Evolutionary conservation across 2,113 vertebrate genomes (phyloP).

Genomic region (Periophthalmus modestus): DNA sequence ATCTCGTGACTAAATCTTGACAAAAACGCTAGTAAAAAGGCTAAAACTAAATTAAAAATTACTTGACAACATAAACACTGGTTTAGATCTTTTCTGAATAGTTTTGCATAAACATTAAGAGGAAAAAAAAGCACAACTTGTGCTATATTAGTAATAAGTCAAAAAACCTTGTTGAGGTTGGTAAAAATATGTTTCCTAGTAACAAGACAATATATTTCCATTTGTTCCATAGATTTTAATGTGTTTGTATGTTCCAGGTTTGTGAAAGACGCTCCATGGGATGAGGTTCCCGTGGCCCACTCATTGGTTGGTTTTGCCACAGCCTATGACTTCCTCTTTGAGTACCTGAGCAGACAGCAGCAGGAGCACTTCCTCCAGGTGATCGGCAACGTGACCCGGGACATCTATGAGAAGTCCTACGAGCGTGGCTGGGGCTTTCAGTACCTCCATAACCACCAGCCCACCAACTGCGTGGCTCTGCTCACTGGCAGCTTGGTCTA

Average conservation of each 20-base stretch:
- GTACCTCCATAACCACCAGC: slow-evolving; percentile 98
- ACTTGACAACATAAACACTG: no score
- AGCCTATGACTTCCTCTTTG: slow-evolving; percentile 94
- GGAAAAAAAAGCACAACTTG: no score
- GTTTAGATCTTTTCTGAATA: no score
- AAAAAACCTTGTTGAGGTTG: no score
- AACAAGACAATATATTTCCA: background rate
- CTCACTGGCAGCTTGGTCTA: slow-evolving; percentile 92
- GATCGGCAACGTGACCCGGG: slow-evolving; percentile 89
- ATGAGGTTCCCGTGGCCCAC: slow-evolving; percentile 95
- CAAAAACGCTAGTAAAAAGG: no score
- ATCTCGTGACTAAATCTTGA: no score
- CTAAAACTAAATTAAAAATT: no score
- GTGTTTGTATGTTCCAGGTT: slow-evolving; percentile 79
- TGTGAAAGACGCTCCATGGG: slow-evolving; percentile 97
- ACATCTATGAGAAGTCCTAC: slow-evolving; percentile 96
- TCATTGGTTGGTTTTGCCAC: slow-evolving; percentile 97
- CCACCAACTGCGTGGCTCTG: slow-evolving; percentile 97
- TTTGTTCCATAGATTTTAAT: background rate
- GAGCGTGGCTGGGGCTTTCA: slow-evolving; percentile 96
- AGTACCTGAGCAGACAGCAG: slow-evolving; percentile 88
- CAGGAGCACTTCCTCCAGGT: slow-evolving; percentile 94
- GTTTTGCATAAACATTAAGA: no score
- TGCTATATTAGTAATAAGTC: no score
- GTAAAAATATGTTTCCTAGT: no score